Evolutionary conservation across 2,113 vertebrate species (phyloP).

Genomic region (Climacteris rufus): DNA sequence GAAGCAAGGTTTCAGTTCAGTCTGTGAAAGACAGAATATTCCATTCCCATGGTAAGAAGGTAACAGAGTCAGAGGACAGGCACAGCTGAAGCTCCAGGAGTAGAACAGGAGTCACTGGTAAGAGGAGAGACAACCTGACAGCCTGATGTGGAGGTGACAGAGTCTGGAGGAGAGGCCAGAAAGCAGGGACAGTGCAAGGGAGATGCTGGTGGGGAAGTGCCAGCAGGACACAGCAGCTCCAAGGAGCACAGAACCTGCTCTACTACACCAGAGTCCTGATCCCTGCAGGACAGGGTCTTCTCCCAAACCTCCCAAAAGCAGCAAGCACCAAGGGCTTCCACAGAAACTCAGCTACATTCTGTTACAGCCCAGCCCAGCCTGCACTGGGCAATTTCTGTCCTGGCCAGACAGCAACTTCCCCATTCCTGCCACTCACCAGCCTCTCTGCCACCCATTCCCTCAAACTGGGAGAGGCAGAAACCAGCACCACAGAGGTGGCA

Average conservation of each 20-base stretch:
- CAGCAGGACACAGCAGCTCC: not conserved
- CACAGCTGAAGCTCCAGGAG: not conserved
- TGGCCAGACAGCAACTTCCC: not conserved
- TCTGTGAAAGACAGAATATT: not conserved
- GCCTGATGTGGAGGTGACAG: not conserved
- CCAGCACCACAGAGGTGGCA: not conserved
- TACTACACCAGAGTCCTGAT: rapidly evolving
- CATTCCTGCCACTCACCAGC: not conserved
- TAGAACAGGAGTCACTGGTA: not conserved
- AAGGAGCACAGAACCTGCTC: not conserved
- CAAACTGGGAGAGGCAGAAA: not conserved
- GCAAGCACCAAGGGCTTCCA: not conserved
- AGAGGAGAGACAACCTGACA: not conserved
- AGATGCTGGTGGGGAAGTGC: not conserved
- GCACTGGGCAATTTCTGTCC: not conserved
- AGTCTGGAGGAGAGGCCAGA: not conserved
- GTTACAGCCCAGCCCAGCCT: not conserved
- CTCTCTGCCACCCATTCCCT: not conserved
- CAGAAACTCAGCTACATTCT: not conserved
- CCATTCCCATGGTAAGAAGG: not conserved
- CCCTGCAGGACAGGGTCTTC: not conserved
- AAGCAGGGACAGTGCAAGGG: not conserved
- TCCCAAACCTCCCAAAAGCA: not conserved
- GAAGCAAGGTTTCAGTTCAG: not conserved
- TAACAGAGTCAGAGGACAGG: not conserved